Evolutionary conservation across 1,140 invertebrate species (phyloP).

Genomic region (Bombus confusus): DNA sequence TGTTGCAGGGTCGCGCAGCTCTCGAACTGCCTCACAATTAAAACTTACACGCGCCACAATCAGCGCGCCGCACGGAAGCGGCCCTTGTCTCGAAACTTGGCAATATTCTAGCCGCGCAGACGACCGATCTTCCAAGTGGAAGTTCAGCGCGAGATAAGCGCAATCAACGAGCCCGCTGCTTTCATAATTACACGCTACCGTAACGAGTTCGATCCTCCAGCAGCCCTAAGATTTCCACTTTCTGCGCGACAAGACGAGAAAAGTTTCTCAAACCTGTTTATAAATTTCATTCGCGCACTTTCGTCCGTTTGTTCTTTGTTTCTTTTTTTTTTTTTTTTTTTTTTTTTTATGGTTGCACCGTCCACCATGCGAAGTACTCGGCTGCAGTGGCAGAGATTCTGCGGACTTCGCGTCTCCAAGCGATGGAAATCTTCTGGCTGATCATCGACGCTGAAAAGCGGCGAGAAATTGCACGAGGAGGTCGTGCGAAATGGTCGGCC

Average conservation of each 20-base stretch:
- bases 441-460: neutral
- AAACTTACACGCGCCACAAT: slow-evolving; percentile 47
- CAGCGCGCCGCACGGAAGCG: neutral
- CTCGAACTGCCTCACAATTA: slow-evolving; percentile 37
- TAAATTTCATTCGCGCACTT: rapidly evolving
- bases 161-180: slow-evolving; percentile 22
- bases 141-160: slow-evolving; percentile 13
- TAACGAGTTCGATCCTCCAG: neutral
- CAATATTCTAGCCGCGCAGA: slow-evolving; percentile 8
- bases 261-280: neutral
- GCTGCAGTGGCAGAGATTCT: neutral
- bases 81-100: slow-evolving; percentile 34
- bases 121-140: slow-evolving; percentile 1
- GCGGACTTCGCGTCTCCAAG: neutral
- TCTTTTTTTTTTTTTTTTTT: neutral
- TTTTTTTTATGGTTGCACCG: too few relatives aligned
- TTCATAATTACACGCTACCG: slow-evolving; percentile 21
- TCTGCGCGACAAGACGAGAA: neutral
- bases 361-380: neutral
- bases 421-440: neutral
- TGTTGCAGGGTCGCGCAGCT: slow-evolving; percentile 12
- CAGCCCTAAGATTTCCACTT: neutral
- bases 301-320: too few relatives aligned
- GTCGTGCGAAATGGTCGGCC: neutral
- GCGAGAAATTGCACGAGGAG: neutral